phyloP scores from a whole-genome alignment of 1,140 invertebrate genomes.

The Drusus annulatus region DNA sequence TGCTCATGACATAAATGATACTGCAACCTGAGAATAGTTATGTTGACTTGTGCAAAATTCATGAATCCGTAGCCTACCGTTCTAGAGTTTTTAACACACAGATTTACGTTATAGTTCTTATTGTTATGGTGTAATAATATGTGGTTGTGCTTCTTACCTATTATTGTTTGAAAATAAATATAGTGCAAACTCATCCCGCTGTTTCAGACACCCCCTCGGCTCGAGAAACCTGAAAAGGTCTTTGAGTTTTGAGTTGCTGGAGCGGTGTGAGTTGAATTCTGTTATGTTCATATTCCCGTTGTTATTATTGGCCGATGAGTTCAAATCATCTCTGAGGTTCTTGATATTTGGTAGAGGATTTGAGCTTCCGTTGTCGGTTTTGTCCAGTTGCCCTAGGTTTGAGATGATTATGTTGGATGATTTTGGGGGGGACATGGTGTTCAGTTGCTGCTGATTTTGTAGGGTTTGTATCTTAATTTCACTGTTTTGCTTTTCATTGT shows the following conservation, averaged over 20 bases:
- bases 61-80: no score
- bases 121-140: no score
- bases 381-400: conserved; percentile 60
- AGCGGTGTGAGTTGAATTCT: conserved; percentile 60
- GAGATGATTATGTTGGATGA: conserved; percentile 68
- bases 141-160: conserved; percentile 71
- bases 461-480: conserved; percentile 53
- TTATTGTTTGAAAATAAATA: conserved; percentile 91
- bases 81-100: no score
- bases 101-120: no score
- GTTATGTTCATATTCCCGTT: conserved; percentile 62
- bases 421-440: conserved; percentile 63
- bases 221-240: conserved; percentile 80
- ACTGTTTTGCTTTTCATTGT: conserved; percentile 53
- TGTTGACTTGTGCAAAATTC: no score
- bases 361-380: conserved; percentile 45
- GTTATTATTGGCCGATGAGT: conserved; percentile 62
- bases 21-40: no score
- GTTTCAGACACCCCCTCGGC: conserved; percentile 86
- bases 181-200: conserved; percentile 88
- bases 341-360: conserved; percentile 66
- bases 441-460: conserved; percentile 50
- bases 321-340: conserved; percentile 63
- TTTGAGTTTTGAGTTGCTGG: conserved; percentile 66
- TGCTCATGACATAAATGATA: no score